phyloP scores from a whole-genome alignment of 2,797 vertebrate genomes.

The Peromyscus melanophrys region DNA sequence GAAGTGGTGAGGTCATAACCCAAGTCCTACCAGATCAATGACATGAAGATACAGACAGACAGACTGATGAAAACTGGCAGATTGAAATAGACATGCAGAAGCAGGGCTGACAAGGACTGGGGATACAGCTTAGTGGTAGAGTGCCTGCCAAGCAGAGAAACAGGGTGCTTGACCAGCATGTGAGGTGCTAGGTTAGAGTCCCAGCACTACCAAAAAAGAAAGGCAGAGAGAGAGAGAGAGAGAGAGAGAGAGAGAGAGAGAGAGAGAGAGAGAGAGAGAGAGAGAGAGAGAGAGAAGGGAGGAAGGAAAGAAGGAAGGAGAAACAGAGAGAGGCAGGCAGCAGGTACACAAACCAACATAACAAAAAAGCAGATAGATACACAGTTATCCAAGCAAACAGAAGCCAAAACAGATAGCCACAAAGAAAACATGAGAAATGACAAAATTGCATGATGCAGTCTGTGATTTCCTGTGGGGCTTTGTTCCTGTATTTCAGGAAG shows the following conservation, averaged over 20 bases:
- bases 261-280: too few species aligned
- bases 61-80: background rate
- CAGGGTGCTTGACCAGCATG: background rate
- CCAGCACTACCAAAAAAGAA: background rate
- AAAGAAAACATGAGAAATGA: background rate
- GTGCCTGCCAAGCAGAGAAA: background rate
- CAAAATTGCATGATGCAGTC: background rate
- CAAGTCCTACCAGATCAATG: conserved; percentile 1
- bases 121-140: background rate
- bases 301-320: background rate
- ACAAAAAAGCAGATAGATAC: background rate
- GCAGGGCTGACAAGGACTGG: background rate
- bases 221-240: background rate
- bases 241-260: background rate
- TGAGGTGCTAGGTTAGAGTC: background rate
- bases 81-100: background rate
- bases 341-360: background rate
- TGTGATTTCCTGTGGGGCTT: background rate
- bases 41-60: background rate
- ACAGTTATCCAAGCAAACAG: background rate
- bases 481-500: conserved; percentile 42
- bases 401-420: background rate
- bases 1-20: background rate
- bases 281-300: background rate
- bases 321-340: background rate